A percentile compares a stretch with the other conserved stretches of the same genome.
phyloP scores from a whole-genome alignment of 2,888 invertebrate genomes.

The Sylvicola fuscatus region DNA sequence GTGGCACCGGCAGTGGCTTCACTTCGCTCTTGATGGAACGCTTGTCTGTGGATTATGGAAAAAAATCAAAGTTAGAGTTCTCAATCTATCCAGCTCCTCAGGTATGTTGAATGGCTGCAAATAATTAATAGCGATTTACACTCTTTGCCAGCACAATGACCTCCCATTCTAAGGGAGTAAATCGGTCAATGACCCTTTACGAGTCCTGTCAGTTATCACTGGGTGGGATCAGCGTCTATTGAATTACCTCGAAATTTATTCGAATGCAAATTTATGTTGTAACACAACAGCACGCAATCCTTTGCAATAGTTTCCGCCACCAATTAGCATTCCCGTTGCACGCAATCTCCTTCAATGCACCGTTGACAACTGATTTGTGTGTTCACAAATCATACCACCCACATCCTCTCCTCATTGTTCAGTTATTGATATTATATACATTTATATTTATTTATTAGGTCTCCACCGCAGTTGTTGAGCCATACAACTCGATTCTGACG shows the following conservation, averaged over 20 bases:
- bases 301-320: background rate
- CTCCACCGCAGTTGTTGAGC: slow-evolving; percentile 63
- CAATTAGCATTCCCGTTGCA: background rate
- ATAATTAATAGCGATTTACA: background rate
- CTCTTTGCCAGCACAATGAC: background rate
- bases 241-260: too few species aligned
- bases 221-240: too few species aligned
- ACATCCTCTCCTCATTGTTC: too few species aligned
- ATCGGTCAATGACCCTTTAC: too few species aligned
- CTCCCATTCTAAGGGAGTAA: too few species aligned
- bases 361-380: too few species aligned
- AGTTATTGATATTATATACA: too few species aligned
- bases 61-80: slow-evolving; percentile 84
- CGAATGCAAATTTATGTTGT: too few species aligned
- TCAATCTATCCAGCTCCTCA: slow-evolving; percentile 90
- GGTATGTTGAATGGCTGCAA: slow-evolving; percentile 26
- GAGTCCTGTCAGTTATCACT: too few species aligned
- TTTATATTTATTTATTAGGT: slow-evolving; percentile 28
- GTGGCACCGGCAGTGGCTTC: slow-evolving; percentile 83
- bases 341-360: too few species aligned
- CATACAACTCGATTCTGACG: slow-evolving; percentile 83
- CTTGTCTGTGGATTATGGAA: slow-evolving; percentile 79
- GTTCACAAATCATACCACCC: too few species aligned
- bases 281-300: too few species aligned
- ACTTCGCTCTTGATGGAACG: slow-evolving; percentile 84